Conservation (phyloP, 2,888 invertebrate genomes). For the Pachydiplax longipennis region DNA sequence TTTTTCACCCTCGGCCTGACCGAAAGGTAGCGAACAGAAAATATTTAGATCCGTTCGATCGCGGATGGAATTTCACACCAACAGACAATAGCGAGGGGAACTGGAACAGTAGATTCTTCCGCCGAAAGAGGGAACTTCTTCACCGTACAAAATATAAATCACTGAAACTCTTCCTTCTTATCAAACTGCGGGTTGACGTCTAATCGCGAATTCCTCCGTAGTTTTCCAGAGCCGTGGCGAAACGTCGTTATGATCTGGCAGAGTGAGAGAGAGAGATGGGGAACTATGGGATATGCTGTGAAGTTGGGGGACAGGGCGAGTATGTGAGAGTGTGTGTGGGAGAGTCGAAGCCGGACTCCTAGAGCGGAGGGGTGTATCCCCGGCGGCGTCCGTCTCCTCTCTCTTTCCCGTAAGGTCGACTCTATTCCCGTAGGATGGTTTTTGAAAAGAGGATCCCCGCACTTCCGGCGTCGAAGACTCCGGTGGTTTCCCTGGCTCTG, state of each 20-base stretch:
- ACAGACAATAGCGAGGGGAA: background rate
- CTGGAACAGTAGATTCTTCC: background rate
- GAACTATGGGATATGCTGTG: background rate
- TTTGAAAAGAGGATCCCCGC: constrained; percentile 16
- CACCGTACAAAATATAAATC: background rate
- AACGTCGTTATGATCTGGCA: background rate
- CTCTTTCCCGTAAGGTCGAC: background rate
- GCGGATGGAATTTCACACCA: background rate
- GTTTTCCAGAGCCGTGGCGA: background rate
- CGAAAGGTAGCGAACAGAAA: background rate
- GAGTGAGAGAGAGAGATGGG: background rate
- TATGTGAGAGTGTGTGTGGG: background rate
- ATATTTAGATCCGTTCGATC: background rate
- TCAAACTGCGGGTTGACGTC: background rate
- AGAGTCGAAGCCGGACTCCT: constrained; percentile 17
- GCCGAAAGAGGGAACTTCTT: background rate
- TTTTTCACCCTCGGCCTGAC: background rate
- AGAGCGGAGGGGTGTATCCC: background rate
- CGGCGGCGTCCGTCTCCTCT: constrained; percentile 1
- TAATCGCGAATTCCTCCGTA: background rate
- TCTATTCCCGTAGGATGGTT: background rate
- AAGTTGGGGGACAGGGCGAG: background rate
- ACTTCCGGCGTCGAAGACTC: constrained; percentile 31
- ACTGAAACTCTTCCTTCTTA: background rate
- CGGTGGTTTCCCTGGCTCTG: constrained; percentile 39